Conservation (phyloP, 2,113 vertebrate species). For the Phocoena phocoena region DNA sequence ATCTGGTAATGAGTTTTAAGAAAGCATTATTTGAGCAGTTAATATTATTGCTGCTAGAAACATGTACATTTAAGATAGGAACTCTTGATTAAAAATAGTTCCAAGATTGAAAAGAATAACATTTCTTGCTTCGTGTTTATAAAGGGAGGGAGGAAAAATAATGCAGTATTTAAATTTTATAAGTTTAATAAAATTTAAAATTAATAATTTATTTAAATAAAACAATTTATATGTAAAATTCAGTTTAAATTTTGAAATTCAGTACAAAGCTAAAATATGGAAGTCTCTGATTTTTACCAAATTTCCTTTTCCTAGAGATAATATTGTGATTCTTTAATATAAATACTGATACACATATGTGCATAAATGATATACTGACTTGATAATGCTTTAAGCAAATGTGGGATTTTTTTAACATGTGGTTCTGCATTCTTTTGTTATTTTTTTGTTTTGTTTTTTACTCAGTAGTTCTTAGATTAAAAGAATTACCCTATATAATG, state of each 20-base stretch:
- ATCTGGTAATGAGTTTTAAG: background rate
- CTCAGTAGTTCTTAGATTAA: background rate
- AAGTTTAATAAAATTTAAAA: background rate
- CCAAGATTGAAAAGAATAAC: background rate
- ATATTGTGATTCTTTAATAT: background rate
- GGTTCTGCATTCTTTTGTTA: background rate
- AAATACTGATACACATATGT: background rate
- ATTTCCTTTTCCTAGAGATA: background rate
- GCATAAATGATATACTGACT: background rate
- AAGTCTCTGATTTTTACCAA: background rate
- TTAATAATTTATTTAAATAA: background rate
- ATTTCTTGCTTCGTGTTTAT: background rate
- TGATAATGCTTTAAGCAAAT: slow-evolving; percentile 19
- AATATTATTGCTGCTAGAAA: background rate
- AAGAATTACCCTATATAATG: background rate
- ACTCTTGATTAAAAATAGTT: slow-evolving; percentile 30
- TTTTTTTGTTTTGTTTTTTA: background rate
- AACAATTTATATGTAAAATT: background rate
- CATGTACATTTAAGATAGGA: slow-evolving; percentile 21
- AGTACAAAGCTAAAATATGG: background rate
- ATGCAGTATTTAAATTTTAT: background rate
- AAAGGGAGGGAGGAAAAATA: background rate
- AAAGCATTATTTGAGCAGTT: background rate
- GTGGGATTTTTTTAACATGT: background rate
- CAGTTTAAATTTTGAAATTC: background rate